Evolutionary conservation across 2,888 invertebrate genomes (phyloP), one percentile per base, ranked within the genome.

Genomic region (Drosophila cyrtoloma): DNA sequence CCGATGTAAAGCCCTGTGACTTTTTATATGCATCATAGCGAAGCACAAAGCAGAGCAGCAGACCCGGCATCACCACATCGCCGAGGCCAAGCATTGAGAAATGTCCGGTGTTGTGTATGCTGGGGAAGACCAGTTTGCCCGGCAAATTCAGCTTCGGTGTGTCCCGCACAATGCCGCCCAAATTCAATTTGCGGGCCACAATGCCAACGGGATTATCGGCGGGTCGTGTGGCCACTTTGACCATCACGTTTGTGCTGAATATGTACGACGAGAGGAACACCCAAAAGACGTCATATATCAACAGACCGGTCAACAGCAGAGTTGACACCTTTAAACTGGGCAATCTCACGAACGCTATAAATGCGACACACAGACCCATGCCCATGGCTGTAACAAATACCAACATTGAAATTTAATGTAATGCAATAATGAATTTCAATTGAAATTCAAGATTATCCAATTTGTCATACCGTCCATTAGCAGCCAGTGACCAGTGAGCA

Each of bases 231-330:
- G 96, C 96, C 80, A 96, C 97, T 94, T 98, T 99, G 81, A 99
- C 99, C 99, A 99, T 99, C 82, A 99, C 99, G 93, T 99, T 99
- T 91, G 99, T 97, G 94, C 98, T 99, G 95, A 99, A 99, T 93
- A 99, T 98, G 93, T 99, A 99, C 0, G 98, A 98, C 4, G 99
- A 99, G 94, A 99, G 99, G 94, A 99, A 99, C 61, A 99, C 99
- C 99, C 99, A 99, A 94, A 99, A 99, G 50, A 99, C 99, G 94
- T 99, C 99, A 93, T 99, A 99, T 69, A 98, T 96, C 74, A 99
- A 95, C 83, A 99, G 95, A 37, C 99, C 99, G 56, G 98, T 98
- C 86, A 99, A 95, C 82, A 99, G 95, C 75, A 99, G 94, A 28
- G 99, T 99, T 63, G 99, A 99, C 81, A 98, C 98, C 94, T 99